phyloP scores from a whole-genome alignment of 2,113 vertebrate genomes.

The Salvelinus namaycush region DNA sequence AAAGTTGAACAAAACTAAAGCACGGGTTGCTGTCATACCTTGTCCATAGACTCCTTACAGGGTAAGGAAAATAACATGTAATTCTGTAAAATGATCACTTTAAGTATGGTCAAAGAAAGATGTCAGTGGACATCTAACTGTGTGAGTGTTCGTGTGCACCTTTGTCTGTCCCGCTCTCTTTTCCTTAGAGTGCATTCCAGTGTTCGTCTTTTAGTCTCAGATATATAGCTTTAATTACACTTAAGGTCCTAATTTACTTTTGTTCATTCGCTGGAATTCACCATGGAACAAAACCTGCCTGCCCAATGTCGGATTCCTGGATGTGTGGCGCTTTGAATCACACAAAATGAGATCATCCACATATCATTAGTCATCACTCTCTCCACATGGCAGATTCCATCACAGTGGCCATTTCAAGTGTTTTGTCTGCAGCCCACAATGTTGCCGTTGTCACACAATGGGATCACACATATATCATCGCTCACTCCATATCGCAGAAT shows the following conservation, averaged over 20 bases:
- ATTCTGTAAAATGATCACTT: not conserved
- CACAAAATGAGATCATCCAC: too few relatives aligned
- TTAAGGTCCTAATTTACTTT: too few relatives aligned
- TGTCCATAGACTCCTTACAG: too few relatives aligned
- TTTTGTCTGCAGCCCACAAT: not conserved
- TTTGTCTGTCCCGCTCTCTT: not conserved
- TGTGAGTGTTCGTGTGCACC: not conserved
- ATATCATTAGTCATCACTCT: too few relatives aligned
- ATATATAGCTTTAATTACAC: not conserved
- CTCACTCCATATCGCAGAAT: not conserved
- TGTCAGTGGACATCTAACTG: not conserved
- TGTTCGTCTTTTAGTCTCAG: not conserved
- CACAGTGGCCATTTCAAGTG: not conserved
- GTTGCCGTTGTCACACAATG: not conserved
- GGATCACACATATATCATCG: not conserved
- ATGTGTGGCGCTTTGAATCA: too few relatives aligned
- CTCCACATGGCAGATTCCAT: too few relatives aligned
- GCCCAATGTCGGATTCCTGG: too few relatives aligned
- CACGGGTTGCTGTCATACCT: too few relatives aligned
- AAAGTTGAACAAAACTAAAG: too few relatives aligned
- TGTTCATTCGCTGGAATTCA: too few relatives aligned
- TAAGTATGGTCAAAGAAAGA: not conserved
- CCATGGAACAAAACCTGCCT: too few relatives aligned
- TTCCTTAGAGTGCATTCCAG: not conserved
- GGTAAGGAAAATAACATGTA: not conserved